Percentiles rank a stretch among this genome's conserved stretches.
Conservation (phyloP, 2,797 vertebrate species). For the Mus caroli region DNA sequence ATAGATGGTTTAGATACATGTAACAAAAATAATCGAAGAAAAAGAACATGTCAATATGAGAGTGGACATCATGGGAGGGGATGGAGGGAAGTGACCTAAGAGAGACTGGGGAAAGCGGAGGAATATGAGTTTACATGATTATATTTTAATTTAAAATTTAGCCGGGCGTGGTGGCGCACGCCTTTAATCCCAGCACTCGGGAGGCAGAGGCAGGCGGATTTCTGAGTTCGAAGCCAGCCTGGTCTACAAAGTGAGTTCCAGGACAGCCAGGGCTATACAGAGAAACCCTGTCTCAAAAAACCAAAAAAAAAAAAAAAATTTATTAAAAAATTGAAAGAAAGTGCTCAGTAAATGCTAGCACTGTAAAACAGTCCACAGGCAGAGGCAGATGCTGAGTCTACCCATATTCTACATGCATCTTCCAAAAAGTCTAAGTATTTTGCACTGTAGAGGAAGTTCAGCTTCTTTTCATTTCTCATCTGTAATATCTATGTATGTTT, state of each 20-base stretch:
- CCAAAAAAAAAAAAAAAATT: background rate
- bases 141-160: background rate
- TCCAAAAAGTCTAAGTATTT: constrained; percentile 18
- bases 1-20: no score
- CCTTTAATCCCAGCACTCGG: no score
- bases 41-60: background rate
- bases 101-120: background rate
- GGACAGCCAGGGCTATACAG: no score
- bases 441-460: background rate
- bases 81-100: background rate
- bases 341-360: background rate
- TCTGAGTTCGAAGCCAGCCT: no score
- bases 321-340: background rate
- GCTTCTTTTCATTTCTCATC: constrained; percentile 51
- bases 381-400: background rate
- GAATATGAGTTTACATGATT: background rate
- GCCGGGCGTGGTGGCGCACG: no score
- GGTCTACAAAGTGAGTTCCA: no score
- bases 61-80: background rate
- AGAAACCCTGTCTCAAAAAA: no score
- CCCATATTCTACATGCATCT: background rate
- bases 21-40: background rate
- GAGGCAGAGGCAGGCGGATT: no score
- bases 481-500: constrained; percentile 27
- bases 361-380: background rate